phyloP scores from a whole-genome alignment of 1,140 invertebrate species.

The Leptinotarsa undecemlineata region DNA sequence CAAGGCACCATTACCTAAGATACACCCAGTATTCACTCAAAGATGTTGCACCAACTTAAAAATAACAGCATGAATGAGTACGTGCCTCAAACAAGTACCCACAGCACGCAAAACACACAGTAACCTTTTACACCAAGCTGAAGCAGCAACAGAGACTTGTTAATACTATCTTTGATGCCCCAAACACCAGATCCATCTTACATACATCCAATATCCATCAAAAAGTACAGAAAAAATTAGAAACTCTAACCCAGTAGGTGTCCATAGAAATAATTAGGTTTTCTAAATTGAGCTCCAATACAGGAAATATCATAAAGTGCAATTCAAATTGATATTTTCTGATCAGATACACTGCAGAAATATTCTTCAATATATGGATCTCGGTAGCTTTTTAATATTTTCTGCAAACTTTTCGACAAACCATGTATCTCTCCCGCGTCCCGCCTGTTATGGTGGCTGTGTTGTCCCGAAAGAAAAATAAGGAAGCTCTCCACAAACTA shows the following conservation, averaged over 20 bases:
- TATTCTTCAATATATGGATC: too few relatives aligned
- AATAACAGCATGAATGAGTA: slow-evolving; percentile 10
- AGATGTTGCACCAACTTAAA: neutral
- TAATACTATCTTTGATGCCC: neutral
- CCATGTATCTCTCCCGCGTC: neutral
- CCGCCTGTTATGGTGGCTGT: slow-evolving; percentile 32
- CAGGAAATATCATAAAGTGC: too few relatives aligned
- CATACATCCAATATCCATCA: neutral
- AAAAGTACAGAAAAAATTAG: neutral
- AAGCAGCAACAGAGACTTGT: neutral
- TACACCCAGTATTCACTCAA: too few relatives aligned
- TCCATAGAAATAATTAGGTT: too few relatives aligned
- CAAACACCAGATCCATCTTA: slow-evolving; percentile 2
- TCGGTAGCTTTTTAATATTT: neutral
- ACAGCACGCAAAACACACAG: neutral
- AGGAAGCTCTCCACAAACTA: slow-evolving; percentile 26
- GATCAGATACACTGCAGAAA: too few relatives aligned
- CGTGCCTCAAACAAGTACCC: neutral
- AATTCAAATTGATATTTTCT: too few relatives aligned
- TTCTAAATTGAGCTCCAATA: too few relatives aligned
- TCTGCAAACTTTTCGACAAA: neutral
- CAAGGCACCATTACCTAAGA: too few relatives aligned
- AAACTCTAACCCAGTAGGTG: neutral
- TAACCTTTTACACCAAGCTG: slow-evolving; percentile 7
- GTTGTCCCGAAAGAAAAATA: slow-evolving; percentile 32